Conservation (phyloP, 2,888 invertebrate genomes). For the Xestia c-nigrum region DNA sequence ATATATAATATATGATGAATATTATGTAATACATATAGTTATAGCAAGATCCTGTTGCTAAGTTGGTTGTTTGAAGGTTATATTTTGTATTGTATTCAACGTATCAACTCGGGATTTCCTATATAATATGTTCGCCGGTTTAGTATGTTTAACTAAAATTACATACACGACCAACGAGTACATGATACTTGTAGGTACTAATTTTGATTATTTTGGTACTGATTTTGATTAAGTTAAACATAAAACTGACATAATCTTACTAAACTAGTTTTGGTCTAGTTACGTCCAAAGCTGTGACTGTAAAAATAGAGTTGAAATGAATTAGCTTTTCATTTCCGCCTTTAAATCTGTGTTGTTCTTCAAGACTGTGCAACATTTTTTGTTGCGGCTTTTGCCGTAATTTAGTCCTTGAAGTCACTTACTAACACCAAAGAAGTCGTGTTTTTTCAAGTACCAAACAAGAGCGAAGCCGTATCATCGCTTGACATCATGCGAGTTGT, state of each 20-base stretch:
- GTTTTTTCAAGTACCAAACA: not conserved
- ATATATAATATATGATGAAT: conserved; percentile 44
- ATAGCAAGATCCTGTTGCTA: conserved; percentile 15
- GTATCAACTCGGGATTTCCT: not conserved
- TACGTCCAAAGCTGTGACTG: too few relatives aligned
- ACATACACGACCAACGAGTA: too few relatives aligned
- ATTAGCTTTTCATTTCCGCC: too few relatives aligned
- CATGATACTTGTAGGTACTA: not conserved
- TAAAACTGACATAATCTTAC: not conserved
- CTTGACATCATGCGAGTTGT: too few relatives aligned
- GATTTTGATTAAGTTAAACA: not conserved
- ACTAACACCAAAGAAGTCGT: not conserved
- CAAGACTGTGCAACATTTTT: too few relatives aligned
- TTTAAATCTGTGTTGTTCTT: too few relatives aligned
- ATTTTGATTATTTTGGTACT: not conserved
- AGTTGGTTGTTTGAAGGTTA: conserved; percentile 21
- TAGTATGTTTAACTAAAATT: not conserved
- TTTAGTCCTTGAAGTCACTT: not conserved
- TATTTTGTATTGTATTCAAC: not conserved
- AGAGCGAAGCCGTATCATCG: too few relatives aligned
- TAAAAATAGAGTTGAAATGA: too few relatives aligned
- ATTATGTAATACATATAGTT: conserved; percentile 44
- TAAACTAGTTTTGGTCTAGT: not conserved
- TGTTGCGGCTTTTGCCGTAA: not conserved
- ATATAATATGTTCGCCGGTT: not conserved